A percentile compares a stretch with the other conserved stretches of the same genome.
phyloP scores from a whole-genome alignment of 2,113 vertebrate genomes.

The Thymallus thymallus region DNA sequence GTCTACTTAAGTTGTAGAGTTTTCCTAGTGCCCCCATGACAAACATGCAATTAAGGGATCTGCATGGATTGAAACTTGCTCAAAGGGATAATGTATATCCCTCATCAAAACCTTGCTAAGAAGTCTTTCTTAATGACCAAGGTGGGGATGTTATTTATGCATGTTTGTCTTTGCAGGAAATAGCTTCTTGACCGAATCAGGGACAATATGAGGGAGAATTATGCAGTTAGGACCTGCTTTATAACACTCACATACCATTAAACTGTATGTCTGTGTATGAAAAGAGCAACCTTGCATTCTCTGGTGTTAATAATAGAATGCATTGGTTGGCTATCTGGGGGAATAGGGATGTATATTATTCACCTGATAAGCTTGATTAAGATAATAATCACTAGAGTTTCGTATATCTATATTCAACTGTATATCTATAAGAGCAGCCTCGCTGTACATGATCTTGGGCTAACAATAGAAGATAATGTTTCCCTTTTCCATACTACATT shows the following conservation, averaged over 20 bases:
- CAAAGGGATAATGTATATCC: background rate
- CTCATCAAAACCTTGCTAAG: constrained; percentile 6
- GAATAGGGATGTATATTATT: too few relatives aligned
- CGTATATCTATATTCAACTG: constrained; percentile 42
- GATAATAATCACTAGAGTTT: constrained; percentile 7
- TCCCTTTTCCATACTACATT: too few relatives aligned
- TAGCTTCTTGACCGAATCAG: too few relatives aligned
- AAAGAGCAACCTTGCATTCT: constrained; percentile 1
- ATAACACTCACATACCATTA: too few relatives aligned
- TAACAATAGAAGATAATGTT: too few relatives aligned
- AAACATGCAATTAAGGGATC: constrained; percentile 35
- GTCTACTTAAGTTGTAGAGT: constrained; percentile 34
- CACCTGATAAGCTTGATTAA: background rate
- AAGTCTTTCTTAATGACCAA: constrained; percentile 22
- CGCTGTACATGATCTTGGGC: constrained; percentile 11
- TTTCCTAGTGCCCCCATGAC: constrained; percentile 27
- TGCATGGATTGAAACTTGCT: constrained; percentile 27
- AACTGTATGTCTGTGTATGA: too few relatives aligned
- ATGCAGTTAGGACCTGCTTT: too few relatives aligned
- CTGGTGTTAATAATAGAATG: background rate
- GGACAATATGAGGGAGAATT: too few relatives aligned
- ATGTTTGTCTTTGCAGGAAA: too few relatives aligned
- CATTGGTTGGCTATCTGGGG: too few relatives aligned
- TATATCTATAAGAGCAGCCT: constrained; percentile 41
- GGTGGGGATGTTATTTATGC: constrained; percentile 10